These are phyloP conservation scores for Podiceps cristatus DNA, from an alignment of 2,113 vertebrate species.

Conservation along the genomic window DNA sequence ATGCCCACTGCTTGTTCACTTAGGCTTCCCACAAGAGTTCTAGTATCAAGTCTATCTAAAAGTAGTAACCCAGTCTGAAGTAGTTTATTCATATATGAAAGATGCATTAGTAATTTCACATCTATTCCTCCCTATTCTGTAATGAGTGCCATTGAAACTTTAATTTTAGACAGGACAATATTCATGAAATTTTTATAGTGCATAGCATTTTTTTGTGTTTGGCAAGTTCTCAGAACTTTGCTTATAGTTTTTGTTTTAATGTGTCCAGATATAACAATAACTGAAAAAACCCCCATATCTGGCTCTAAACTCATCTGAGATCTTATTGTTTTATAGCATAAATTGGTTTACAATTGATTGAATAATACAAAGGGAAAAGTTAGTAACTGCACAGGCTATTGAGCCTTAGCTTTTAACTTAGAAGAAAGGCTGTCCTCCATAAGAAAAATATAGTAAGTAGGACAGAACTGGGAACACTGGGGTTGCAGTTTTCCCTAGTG, in stretches of 20 bases:
- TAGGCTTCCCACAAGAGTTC: neutral
- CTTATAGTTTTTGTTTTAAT: neutral
- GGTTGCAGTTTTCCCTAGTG: neutral
- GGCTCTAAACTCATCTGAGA: neutral
- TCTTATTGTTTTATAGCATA: neutral
- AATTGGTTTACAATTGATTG: neutral
- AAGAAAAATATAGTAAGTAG: neutral
- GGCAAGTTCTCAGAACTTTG: neutral
- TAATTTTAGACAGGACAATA: neutral
- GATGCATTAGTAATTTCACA: neutral
- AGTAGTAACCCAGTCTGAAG: neutral
- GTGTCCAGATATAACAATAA: neutral
- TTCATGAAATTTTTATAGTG: neutral
- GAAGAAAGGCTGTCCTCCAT: neutral
- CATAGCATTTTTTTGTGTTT: neutral
- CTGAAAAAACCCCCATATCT: neutral
- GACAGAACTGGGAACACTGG: neutral
- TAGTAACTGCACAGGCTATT: neutral
- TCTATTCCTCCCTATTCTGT: neutral
- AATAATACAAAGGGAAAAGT: neutral
- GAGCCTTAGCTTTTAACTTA: neutral
- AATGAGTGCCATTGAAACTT: neutral
- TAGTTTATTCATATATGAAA: neutral
- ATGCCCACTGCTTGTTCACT: neutral
- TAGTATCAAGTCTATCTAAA: neutral